Base-by-base conservation (phyloP, 1,140 invertebrate genomes). In the Drosophila suzukii region DNA sequence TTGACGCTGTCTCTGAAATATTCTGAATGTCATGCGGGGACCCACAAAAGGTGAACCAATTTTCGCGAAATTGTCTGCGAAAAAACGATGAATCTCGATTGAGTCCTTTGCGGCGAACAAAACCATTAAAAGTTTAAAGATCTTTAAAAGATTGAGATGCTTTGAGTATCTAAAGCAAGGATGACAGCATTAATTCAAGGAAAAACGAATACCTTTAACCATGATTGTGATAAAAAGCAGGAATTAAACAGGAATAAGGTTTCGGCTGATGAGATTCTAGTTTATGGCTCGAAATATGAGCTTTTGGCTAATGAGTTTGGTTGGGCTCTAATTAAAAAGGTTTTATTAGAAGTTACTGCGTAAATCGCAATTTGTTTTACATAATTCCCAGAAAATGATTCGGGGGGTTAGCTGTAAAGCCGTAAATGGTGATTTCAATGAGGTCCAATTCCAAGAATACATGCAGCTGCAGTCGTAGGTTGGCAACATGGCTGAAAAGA, bases 21-120 rank as follows among this genome's bases (percentile, higher is more conserved):
- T 81, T 78, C 63, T 82, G 80, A 75, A 78, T 74, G 70, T 68
- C 59, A 44, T 50, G 46, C 32, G 38, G 30, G 30, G 50, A 72
- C 17, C 43, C 70, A 41, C 62, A 56, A 56, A 67, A 71, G 63
- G 55, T 59, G 66, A 68, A 51, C 65, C 65, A 68, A 65, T 68
- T 68, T 65, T 17, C 20, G 12, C 38, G 10, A 51, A 17, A 41
- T 34, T 41, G 27, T 43, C 27, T 20, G 2, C n/a, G 6, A 51
- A 63, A 43, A 30, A 17, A 8, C 11, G 11, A 44, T 30, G 30
- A n/a, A 63, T 67, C 46, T 67, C 30, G 10, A 47, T 63, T 62
- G n/a, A 12, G 44, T 13, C 17, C 11, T 49, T 32, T 32, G 58
- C 7, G 34, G 24, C 24, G 7, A 34, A 15, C 53, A n/a, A 24